Evolutionary conservation across 2,888 invertebrate species (phyloP).

Genomic region (Galerucella calmariensis): DNA sequence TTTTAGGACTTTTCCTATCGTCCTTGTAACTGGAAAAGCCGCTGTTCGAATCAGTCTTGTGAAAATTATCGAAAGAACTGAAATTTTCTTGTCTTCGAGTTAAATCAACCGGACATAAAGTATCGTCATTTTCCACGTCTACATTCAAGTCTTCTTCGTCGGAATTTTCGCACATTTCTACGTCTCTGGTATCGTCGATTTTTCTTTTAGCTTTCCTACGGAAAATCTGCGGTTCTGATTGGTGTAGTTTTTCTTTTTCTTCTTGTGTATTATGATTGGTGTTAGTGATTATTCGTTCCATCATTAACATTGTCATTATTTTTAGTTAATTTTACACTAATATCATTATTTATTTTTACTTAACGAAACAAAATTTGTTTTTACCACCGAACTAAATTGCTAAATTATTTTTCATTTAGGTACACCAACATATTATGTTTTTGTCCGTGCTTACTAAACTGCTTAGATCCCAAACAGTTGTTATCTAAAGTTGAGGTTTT

Average conservation of each 20-base stretch:
- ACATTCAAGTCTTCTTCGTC: constrained; percentile 61
- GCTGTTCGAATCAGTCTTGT: constrained; percentile 54
- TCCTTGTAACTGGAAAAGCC: constrained; percentile 57
- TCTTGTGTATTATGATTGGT: constrained; percentile 45
- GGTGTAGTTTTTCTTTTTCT: constrained; percentile 53
- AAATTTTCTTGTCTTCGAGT: constrained; percentile 62
- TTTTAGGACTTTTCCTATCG: constrained; percentile 61
- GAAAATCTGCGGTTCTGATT: constrained; percentile 56
- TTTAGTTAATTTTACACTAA: constrained; percentile 13
- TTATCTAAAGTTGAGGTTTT: constrained; percentile 50
- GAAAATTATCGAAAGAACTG: constrained; percentile 55
- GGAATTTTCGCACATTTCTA: constrained; percentile 59
- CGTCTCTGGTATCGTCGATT: constrained; percentile 62
- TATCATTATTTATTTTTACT: constrained; percentile 23
- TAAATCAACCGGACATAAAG: constrained; percentile 64
- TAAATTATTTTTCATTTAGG: background rate
- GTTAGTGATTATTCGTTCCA: constrained; percentile 63
- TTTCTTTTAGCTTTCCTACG: constrained; percentile 59
- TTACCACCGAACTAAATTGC: background rate
- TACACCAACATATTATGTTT: constrained; percentile 5
- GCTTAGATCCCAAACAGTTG: constrained; percentile 30
- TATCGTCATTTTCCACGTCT: constrained; percentile 64
- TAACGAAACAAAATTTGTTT: background rate
- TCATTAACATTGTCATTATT: constrained; percentile 68
- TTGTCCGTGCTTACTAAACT: background rate